A percentile compares a stretch with the other conserved stretches of the same genome.
phyloP scores from a whole-genome alignment of 2,888 invertebrate species.

The Pyrgus malvae region DNA sequence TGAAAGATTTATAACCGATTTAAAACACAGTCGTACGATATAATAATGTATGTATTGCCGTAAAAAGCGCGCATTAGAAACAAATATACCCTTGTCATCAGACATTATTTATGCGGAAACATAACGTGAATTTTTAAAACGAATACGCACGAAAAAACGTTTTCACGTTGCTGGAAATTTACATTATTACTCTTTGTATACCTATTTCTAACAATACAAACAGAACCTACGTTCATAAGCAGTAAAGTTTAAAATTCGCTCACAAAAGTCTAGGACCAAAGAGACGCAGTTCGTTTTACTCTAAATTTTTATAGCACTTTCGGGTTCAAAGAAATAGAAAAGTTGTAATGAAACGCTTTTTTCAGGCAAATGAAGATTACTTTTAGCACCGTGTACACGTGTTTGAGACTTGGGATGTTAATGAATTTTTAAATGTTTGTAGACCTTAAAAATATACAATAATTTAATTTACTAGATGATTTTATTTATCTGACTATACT shows the following conservation, averaged over 20 bases:
- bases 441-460: too few species aligned
- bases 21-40: not conserved
- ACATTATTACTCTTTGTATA: constrained; percentile 31
- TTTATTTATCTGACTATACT: too few species aligned
- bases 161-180: constrained; percentile 36
- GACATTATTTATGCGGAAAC: constrained; percentile 30
- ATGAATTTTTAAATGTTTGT: too few species aligned
- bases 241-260: constrained; percentile 6
- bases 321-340: constrained; percentile 21
- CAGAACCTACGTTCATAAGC: not conserved
- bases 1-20: constrained; percentile 10
- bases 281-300: constrained; percentile 3
- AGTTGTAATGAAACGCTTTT: constrained; percentile 20
- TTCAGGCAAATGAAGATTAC: constrained; percentile 10
- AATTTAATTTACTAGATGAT: too few species aligned
- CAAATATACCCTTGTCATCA: constrained; percentile 14
- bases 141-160: constrained; percentile 30
- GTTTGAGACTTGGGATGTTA: not conserved
- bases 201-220: not conserved
- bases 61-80: constrained; percentile 1
- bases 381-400: not conserved
- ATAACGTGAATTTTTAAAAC: constrained; percentile 35
- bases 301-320: constrained; percentile 25
- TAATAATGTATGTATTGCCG: constrained; percentile 8
- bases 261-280: not conserved